phyloP scores from a whole-genome alignment of 2,113 vertebrate genomes.

The Poecilia latipinna region DNA sequence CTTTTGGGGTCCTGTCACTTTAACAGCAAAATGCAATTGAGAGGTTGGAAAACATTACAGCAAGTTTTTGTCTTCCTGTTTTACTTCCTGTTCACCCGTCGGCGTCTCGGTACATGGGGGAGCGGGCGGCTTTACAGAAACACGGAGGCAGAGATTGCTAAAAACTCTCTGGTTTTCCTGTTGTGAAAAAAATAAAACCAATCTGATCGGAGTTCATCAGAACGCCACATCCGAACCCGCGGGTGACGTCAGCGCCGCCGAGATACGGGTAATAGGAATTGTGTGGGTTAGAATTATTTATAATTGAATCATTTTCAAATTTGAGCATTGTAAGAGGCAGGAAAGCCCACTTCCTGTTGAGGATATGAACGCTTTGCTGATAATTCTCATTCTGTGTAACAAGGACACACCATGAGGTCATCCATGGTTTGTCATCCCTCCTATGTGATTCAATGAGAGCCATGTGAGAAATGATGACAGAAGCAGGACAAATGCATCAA shows the following conservation, averaged over 20 bases:
- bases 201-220: neutral
- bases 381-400: neutral
- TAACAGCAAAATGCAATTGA: constrained; percentile 48
- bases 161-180: neutral
- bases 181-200: too few species aligned
- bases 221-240: neutral
- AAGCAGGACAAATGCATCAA: neutral
- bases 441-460: neutral
- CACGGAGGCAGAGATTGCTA: neutral
- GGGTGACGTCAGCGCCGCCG: neutral
- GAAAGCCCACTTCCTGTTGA: neutral
- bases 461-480: neutral
- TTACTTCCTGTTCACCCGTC: constrained; percentile 58
- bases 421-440: neutral
- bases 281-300: neutral
- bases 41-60: constrained; percentile 38
- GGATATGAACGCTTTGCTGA: neutral
- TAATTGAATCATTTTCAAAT: neutral
- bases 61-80: constrained; percentile 48
- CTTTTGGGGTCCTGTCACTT: constrained; percentile 39
- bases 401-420: neutral
- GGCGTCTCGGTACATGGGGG: constrained; percentile 27
- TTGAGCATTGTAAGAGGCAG: neutral
- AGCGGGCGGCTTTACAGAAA: constrained; percentile 12
- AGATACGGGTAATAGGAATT: neutral